Evolutionary conservation across 2,113 vertebrate species (phyloP), one percentile per base, ranked within the genome.

Genomic region (Brachirus orientalis): DNA sequence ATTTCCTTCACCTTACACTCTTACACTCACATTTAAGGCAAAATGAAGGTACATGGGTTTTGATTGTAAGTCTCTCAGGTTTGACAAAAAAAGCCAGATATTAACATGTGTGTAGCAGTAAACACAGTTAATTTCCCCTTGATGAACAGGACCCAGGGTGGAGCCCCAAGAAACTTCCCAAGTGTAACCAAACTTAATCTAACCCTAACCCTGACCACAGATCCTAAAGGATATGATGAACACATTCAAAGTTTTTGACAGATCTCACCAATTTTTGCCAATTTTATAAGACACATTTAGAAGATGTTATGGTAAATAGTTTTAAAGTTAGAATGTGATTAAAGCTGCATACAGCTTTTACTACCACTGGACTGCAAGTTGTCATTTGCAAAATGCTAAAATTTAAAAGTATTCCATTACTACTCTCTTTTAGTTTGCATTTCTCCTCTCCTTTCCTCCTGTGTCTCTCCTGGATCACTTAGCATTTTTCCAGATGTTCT

Each of bases 401-500:
- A 67, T n/a, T 71, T 54, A 56, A 64, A 79, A 28, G 28, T 68
- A 53, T 50, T 17, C 13, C 35, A 40, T 18, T 19, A 0, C 65
- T 68, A 16, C 16, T 70, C 33, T 22, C 22, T 64, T 7, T 73
- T 35, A 63, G 43, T 36, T 69, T 69, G 3, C 20, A 17, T 59
- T 4, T 36, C 70, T 44, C 41, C 22, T 18, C 12, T 38, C 19
- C 53, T 56, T 55, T 50, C 58, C 47, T 70, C 52, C n/a, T 14
- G 20, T 55, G 0, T 19, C 40, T 59, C 60, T 68, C 50, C 59
- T 76, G 74, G 71, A 82, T 72, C 65, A 71, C 50, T 16, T 79
- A 36, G 56, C 58, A 67, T 63, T 87, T 87, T 87, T 83, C 84
- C 89, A 86, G 83, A 87, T 84, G 77, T 28, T 60, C 59, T 67